These are phyloP conservation scores for Oscheius sp. DNA, from an alignment of 2,888 invertebrate genomes.

Conservation along the genomic window DNA sequence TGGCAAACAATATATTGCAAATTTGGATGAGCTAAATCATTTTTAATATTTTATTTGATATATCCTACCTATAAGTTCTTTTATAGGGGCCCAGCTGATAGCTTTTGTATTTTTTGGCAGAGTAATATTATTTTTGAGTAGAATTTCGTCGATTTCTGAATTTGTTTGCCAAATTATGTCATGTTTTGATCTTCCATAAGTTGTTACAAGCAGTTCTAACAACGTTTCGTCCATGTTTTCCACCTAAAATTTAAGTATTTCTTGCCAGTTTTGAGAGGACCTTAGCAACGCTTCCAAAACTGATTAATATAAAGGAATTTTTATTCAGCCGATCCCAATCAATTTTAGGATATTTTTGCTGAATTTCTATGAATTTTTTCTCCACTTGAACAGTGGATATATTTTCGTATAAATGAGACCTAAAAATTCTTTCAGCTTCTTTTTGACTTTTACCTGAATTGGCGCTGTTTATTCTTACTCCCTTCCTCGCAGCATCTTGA, in stretches of 20 bases:
- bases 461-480: too few relatives aligned
- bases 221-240: constrained; percentile 62
- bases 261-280: constrained; percentile 24
- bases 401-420: not conserved
- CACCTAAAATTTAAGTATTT: constrained; percentile 39
- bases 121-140: constrained; percentile 36
- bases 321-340: constrained; percentile 56
- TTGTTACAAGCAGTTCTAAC: constrained; percentile 50
- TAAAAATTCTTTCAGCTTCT: not conserved
- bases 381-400: constrained; percentile 23
- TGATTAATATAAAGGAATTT: constrained; percentile 60
- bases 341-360: constrained; percentile 52
- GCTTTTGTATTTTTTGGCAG: constrained; percentile 56
- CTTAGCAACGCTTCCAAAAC: constrained; percentile 69
- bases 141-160: constrained; percentile 43
- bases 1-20: constrained; percentile 65
- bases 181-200: constrained; percentile 44
- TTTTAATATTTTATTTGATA: too few relatives aligned
- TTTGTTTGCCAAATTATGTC: constrained; percentile 68
- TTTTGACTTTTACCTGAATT: too few relatives aligned
- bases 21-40: constrained; percentile 62
- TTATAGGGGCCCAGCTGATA: constrained; percentile 66
- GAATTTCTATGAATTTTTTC: not conserved
- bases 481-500: not conserved
- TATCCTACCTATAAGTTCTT: constrained; percentile 59